Evolutionary conservation across 2,113 vertebrate genomes (phyloP).

Genomic region (Dermatemys mawii): DNA sequence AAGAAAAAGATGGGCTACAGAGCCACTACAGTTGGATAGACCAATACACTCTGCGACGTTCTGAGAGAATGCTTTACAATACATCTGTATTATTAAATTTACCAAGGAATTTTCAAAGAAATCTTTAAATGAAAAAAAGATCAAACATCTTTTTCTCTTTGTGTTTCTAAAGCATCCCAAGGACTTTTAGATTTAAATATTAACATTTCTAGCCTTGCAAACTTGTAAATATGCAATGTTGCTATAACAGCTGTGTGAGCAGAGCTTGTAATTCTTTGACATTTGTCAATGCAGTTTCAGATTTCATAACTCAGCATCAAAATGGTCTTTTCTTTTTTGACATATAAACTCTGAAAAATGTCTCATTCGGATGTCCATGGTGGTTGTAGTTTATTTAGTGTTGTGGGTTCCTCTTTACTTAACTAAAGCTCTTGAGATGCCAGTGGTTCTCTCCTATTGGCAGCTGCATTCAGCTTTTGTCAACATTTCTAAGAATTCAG

Average conservation of each 20-base stretch:
- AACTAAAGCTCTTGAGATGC: slow-evolving; percentile 21
- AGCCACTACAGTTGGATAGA: background rate
- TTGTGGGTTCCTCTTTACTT: slow-evolving; percentile 16
- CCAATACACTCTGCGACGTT: background rate
- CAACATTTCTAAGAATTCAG: background rate
- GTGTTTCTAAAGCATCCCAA: background rate
- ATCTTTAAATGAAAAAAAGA: background rate
- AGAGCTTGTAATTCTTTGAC: background rate
- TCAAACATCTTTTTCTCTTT: background rate
- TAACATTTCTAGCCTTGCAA: background rate
- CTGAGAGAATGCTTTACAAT: background rate
- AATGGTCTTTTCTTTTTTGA: background rate
- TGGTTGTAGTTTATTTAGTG: slow-evolving; percentile 2
- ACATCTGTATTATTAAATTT: background rate
- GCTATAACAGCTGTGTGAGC: background rate
- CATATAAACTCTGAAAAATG: background rate
- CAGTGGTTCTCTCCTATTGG: background rate
- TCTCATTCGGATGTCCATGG: background rate
- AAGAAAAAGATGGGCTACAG: background rate
- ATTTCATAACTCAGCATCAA: background rate
- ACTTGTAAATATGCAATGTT: background rate
- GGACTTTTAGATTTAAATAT: background rate
- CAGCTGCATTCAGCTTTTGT: background rate
- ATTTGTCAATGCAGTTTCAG: background rate
- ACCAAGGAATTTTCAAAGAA: background rate